These are phyloP conservation scores for Cephalopterus ornatus DNA, from an alignment of 2,113 vertebrate species.

Conservation along the genomic window DNA sequence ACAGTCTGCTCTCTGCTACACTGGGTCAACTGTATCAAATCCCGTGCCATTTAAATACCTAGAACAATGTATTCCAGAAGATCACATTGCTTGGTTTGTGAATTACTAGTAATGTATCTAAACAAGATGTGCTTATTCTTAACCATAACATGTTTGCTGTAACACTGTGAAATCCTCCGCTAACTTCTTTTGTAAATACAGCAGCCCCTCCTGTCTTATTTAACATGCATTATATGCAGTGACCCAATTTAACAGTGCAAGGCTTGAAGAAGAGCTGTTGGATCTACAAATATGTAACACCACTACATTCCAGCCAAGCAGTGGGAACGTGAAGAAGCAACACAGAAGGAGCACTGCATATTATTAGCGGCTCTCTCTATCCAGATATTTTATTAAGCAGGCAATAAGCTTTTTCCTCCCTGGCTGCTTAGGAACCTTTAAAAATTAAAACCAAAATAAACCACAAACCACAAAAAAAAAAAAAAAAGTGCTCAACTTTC, in stretches of 20 bases:
- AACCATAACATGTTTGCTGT: not conserved
- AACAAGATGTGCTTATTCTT: not conserved
- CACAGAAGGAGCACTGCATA: not conserved
- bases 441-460: not conserved
- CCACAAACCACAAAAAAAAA: not conserved
- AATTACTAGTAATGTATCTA: not conserved
- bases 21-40: not conserved
- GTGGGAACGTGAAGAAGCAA: not conserved
- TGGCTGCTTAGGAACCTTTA: not conserved
- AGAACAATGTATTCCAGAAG: not conserved
- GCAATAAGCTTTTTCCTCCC: not conserved
- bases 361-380: not conserved
- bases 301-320: not conserved
- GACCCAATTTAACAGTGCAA: conserved; percentile 37
- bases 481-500: not conserved
- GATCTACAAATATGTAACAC: not conserved
- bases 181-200: not conserved
- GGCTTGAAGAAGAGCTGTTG: not conserved
- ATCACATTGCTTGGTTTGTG: not conserved
- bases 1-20: not conserved
- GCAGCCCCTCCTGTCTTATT: not conserved
- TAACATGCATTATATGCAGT: conserved; percentile 40
- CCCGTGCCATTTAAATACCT: not conserved
- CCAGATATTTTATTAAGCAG: not conserved
- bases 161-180: not conserved